Evolutionary conservation across 1,140 invertebrate species (phyloP).

Genomic region (Sinella curviseta): DNA sequence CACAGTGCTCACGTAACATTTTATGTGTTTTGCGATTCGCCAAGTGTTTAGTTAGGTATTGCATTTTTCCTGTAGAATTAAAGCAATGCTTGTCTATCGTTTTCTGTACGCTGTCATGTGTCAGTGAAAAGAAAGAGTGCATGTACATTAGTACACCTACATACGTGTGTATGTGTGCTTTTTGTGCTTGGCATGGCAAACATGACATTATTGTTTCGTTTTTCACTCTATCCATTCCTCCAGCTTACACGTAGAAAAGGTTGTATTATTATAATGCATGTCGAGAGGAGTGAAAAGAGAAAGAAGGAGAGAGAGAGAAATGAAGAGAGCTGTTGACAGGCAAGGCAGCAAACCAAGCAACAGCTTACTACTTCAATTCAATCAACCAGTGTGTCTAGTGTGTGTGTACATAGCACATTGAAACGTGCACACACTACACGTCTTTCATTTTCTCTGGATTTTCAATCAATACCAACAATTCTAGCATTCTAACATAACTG

Average conservation of each 20-base stretch:
- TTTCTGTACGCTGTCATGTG: background rate
- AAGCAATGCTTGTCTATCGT: background rate
- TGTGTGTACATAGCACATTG: too few relatives aligned
- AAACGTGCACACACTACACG: too few relatives aligned
- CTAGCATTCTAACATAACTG: too few relatives aligned
- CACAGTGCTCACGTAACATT: too few relatives aligned
- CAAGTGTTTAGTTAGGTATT: background rate
- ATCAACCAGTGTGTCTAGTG: too few relatives aligned
- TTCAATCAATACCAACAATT: too few relatives aligned
- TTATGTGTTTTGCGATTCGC: too few relatives aligned
- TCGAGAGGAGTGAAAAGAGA: background rate
- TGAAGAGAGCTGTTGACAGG: constrained; percentile 10
- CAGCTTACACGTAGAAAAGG: background rate
- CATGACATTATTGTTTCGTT: background rate
- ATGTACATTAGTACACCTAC: background rate
- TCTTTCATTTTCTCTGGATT: too few relatives aligned
- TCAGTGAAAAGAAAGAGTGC: background rate
- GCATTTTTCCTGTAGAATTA: background rate
- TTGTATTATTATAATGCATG: background rate
- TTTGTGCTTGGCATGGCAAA: background rate
- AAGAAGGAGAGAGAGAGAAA: background rate
- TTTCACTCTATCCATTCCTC: background rate
- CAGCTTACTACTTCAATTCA: background rate
- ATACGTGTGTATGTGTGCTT: too few relatives aligned
- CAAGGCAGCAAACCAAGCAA: background rate